Conservation (phyloP, 2,888 invertebrate genomes). For the Dorcus hopei region DNA sequence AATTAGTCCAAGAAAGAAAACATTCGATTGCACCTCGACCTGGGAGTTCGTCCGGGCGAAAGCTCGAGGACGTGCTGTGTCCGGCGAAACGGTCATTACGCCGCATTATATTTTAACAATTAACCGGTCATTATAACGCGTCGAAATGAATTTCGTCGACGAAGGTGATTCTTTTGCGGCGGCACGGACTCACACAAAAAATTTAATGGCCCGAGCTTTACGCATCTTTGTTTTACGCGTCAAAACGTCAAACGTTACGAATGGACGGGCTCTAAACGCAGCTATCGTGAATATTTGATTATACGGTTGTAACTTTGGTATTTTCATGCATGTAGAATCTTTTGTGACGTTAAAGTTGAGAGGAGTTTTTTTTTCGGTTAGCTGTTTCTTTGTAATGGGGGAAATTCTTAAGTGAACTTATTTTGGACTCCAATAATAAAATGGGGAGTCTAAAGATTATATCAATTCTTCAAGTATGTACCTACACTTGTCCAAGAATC, state of each 20-base stretch:
- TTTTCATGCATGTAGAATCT: constrained; percentile 2
- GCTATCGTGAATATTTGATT: neutral
- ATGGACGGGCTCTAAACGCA: too few species aligned
- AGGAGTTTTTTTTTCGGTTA: constrained; percentile 5
- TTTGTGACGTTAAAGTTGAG: constrained; percentile 5
- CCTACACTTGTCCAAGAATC: too few species aligned
- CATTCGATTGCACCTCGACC: constrained; percentile 10
- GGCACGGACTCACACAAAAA: neutral
- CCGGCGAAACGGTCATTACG: constrained; percentile 19
- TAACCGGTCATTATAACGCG: constrained; percentile 1
- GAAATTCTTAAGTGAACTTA: too few species aligned
- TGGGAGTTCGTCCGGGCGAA: constrained; percentile 21
- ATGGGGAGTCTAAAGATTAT: neutral
- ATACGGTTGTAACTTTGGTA: neutral
- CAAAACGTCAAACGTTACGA: neutral
- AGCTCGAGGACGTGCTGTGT: constrained; percentile 19
- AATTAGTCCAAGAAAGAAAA: too few species aligned
- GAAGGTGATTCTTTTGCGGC: neutral
- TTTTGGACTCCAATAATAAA: too few species aligned
- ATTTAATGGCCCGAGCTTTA: neutral
- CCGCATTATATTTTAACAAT: constrained; percentile 1
- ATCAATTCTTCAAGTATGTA: neutral
- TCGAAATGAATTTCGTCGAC: neutral
- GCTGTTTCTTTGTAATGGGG: too few species aligned
- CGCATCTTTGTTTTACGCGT: constrained; percentile 2